Base-by-base conservation (phyloP, 2,797 vertebrate species). In the Bovichtus diacanthus region DNA sequence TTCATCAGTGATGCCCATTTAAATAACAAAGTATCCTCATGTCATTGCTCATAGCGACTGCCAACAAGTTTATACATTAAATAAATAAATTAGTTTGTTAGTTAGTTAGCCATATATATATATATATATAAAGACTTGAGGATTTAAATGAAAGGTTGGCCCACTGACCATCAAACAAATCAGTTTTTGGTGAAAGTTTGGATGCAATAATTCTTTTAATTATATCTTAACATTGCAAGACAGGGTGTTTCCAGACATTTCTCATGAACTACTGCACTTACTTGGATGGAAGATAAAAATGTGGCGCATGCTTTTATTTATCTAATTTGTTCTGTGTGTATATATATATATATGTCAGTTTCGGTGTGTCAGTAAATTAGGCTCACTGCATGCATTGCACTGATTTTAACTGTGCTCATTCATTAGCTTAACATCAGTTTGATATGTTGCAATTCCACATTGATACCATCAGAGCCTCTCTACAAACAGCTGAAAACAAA, bases 401-500 rank as follows among this genome's bases (percentile, higher is more conserved):
- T 54, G 36, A 44, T 31, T 23, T 31, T n/a, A 34, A 18, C 25
- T 34, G 58, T 27, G 58, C 13, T 25, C 18, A 19, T 53, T 29
- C 23, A 50, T 69, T 21, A 55, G 19, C 31, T 59, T 10, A 60
- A 29, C 60, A 10, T 47, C 12, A 47, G 16, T 58, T 16, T 66
- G 46, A 81, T 49, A 13, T 61, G 50, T 54, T 41, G 74, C 54
- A 77, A 54, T 47, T 36, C 19, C 51, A 16, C 58, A 43, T 19
- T 50, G 83, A 82, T 76, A 66, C 56, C 51, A 60, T 50, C 76
- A 60, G 58, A 77, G 49, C 62, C 80, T 74, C 71, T 77, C 66
- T 12, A 71, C 80, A 84, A 89, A 81, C 78, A 82, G 12, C 71
- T 60, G 83, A 85, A 88, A 62, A 88, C 83, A 82, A 78, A 83